Conservation (phyloP, 2,797 vertebrate genomes). For the Bryconaethiops microstoma region DNA sequence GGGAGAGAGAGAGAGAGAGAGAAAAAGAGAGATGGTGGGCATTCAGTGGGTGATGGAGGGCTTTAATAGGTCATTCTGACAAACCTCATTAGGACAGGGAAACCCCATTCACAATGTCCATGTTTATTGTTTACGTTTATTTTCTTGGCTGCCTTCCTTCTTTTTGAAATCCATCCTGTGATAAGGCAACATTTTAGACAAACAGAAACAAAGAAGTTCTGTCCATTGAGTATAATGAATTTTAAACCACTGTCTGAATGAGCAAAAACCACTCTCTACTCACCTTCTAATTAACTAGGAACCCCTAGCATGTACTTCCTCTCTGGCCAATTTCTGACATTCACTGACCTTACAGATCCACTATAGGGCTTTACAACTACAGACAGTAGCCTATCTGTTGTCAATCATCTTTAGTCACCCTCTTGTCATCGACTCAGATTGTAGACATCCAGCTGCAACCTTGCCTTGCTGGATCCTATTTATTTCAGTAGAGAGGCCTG, state of each 20-base stretch:
- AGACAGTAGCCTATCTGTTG: not conserved
- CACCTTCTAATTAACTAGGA: not conserved
- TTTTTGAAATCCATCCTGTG: slow-evolving; percentile 32
- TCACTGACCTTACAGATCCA: not conserved
- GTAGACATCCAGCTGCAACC: too few relatives aligned
- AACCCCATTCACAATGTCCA: slow-evolving; percentile 42
- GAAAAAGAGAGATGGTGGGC: slow-evolving; percentile 25
- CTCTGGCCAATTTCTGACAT: not conserved
- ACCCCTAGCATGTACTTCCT: not conserved
- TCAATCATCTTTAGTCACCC: not conserved
- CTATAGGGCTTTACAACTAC: not conserved
- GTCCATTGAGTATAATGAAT: not conserved
- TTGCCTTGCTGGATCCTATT: too few relatives aligned
- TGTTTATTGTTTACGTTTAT: slow-evolving; percentile 53
- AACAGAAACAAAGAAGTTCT: slow-evolving; percentile 25
- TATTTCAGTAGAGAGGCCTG: too few relatives aligned
- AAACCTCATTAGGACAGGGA: slow-evolving; percentile 67
- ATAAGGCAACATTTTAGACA: slow-evolving; percentile 40
- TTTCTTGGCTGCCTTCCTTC: slow-evolving; percentile 38
- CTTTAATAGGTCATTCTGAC: slow-evolving; percentile 71
- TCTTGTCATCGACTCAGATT: too few relatives aligned
- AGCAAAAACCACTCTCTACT: not conserved
- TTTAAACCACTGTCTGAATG: not conserved
- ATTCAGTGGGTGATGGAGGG: slow-evolving; percentile 59
- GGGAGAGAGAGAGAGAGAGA: slow-evolving; percentile 36